These are phyloP conservation scores for Nycteola revayana DNA, from an alignment of 2,888 invertebrate species.

Conservation along the genomic window DNA sequence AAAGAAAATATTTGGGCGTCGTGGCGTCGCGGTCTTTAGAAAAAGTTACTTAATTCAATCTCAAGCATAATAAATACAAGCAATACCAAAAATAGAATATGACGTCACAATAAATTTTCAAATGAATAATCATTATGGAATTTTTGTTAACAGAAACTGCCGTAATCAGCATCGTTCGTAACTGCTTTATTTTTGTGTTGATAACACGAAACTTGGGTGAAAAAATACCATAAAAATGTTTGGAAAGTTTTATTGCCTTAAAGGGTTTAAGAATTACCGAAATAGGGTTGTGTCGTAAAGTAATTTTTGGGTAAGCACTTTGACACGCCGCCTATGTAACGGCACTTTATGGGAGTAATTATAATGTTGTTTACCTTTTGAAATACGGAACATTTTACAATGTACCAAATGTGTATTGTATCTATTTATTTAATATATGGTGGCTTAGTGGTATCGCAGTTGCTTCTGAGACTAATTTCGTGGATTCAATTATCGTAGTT, in stretches of 20 bases:
- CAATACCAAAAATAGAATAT: neutral
- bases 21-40: too few relatives aligned
- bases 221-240: constrained; percentile 44
- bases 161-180: constrained; percentile 3
- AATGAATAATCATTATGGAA: neutral
- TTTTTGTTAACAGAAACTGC: neutral
- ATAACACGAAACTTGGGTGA: constrained; percentile 4
- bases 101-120: neutral
- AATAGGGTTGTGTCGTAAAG: constrained; percentile 55
- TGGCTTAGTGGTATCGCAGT: too few relatives aligned
- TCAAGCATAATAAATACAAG: too few relatives aligned
- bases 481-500: too few relatives aligned
- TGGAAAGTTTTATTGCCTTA: constrained; percentile 74
- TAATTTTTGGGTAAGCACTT: constrained; percentile 37
- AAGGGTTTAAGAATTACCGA: constrained; percentile 48
- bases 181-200: constrained; percentile 4
- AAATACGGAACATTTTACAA: too few relatives aligned
- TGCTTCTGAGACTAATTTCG: too few relatives aligned
- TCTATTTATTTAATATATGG: too few relatives aligned
- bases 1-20: too few relatives aligned
- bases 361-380: too few relatives aligned
- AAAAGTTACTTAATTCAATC: too few relatives aligned
- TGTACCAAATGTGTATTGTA: too few relatives aligned
- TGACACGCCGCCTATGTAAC: constrained; percentile 39
- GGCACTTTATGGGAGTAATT: constrained; percentile 40